Base-by-base conservation (phyloP, 2,888 invertebrate species). In the Hypolimnas misippus region DNA sequence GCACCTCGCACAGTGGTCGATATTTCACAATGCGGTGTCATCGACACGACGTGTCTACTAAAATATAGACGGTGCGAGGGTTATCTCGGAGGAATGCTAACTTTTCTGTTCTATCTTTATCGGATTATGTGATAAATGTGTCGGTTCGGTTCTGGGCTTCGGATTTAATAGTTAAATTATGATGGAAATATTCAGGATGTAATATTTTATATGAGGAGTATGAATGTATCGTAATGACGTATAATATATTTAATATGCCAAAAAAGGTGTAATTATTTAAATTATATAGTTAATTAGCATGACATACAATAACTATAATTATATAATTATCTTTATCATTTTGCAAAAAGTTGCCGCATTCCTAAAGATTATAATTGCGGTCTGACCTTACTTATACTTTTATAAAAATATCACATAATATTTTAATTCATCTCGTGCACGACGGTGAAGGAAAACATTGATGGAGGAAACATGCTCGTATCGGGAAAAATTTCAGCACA, bases 1-100 rank as follows among this genome's bases (percentile, higher is more conserved):
- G 87, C 90, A 89, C 89, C 85, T 89, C 81, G 83, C 81, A 84
- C 84, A 87, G 86, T 86, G 87, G 87, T 90, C 91, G 90, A 90
- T 91, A 90, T 86, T 83, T 88, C 83, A 84, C 76, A 70, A 70
- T 68, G 81, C 75, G 75, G 78, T 84, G 86, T 87, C 87, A 85
- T 87, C 83, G 86, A 78, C 82, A 83, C 78, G 78, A 77, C 80
- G 72, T 76, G 74, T 75, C 73, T 51, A 58, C 74, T 77, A 72
- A 78, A 76, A 76, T 77, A 77, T 75, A 70, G 71, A 72, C 72
- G 69, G 63, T 56, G 49, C 49, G 25, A 67, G 67, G 69, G 68
- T 70, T 76, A 76, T 75, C 75, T 72, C 67, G 29, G 62, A 66
- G 73, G 70, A 72, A 72, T 71, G 74, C 71, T 69, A 73, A 74